Conservation (phyloP, 2,888 invertebrate genomes). For the Microplitis deprimator region DNA sequence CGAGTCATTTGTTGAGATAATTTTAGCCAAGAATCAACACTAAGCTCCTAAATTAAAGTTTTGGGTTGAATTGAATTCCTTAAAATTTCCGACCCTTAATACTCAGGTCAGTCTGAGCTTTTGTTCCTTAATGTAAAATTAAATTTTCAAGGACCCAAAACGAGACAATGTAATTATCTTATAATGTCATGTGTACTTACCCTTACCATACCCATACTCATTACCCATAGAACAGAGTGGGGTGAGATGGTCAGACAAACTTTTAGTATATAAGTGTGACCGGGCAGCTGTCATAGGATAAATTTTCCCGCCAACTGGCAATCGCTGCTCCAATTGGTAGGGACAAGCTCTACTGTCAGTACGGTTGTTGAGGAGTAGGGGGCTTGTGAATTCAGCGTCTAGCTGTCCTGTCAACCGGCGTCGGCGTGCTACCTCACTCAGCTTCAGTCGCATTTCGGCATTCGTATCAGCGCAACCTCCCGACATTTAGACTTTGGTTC, state of each 20-base stretch:
- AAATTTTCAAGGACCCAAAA: too few relatives aligned
- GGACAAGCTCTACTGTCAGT: slow-evolving; percentile 22
- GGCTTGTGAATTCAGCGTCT: slow-evolving; percentile 35
- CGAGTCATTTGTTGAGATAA: too few relatives aligned
- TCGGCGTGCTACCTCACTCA: slow-evolving; percentile 50
- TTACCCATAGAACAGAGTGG: neutral
- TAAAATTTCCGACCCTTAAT: too few relatives aligned
- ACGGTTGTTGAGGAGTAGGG: slow-evolving; percentile 19
- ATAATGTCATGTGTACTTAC: too few relatives aligned
- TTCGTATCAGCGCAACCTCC: slow-evolving; percentile 34
- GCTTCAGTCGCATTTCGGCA: slow-evolving; percentile 50
- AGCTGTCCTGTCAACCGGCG: slow-evolving; percentile 58
- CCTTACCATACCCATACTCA: too few relatives aligned
- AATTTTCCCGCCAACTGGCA: slow-evolving; percentile 60
- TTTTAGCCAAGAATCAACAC: too few relatives aligned
- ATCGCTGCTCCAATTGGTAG: slow-evolving; percentile 35
- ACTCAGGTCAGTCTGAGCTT: too few relatives aligned
- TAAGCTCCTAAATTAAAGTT: too few relatives aligned
- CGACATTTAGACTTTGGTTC: neutral
- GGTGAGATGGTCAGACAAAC: neutral
- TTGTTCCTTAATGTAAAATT: too few relatives aligned
- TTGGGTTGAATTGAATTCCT: too few relatives aligned
- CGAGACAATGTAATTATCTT: too few relatives aligned
- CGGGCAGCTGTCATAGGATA: slow-evolving; percentile 54
- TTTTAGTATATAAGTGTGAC: neutral